Conservation (phyloP, 2,888 invertebrate species). For the Junonia oenone region DNA sequence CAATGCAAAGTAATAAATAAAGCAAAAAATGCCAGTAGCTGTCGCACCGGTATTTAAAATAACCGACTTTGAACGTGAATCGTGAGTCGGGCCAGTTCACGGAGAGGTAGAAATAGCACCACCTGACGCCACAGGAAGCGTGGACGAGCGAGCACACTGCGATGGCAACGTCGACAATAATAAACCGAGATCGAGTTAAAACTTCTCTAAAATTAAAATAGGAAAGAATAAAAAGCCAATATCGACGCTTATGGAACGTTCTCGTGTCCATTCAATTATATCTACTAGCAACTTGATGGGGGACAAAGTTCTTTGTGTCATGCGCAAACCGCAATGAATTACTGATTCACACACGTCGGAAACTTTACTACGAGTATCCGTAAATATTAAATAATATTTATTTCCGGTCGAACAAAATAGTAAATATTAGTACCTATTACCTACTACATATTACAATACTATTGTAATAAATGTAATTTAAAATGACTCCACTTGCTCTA, state of each 20-base stretch:
- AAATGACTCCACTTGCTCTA: background rate
- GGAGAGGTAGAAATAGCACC: conserved; percentile 67
- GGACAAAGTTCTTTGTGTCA: conserved; percentile 4
- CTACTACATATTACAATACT: background rate
- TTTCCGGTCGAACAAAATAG: background rate
- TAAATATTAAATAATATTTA: background rate
- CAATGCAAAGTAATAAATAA: background rate
- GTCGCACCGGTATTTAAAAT: conserved; percentile 38
- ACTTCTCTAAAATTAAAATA: conserved; percentile 5
- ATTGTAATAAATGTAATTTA: background rate
- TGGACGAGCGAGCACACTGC: conserved; percentile 48
- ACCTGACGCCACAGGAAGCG: conserved; percentile 69
- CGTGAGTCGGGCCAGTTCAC: conserved; percentile 52
- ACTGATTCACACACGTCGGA: conserved; percentile 11
- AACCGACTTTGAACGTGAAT: conserved; percentile 70
- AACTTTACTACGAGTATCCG: background rate
- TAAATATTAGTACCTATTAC: background rate
- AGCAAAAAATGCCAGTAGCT: background rate
- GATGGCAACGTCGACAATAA: conserved; percentile 25
- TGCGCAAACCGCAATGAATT: conserved; percentile 11
- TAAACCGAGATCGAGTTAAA: conserved; percentile 15
- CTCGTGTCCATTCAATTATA: background rate
- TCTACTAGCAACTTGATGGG: background rate
- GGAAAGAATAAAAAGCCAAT: background rate
- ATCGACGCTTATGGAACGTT: background rate